Evolutionary conservation across 2,797 vertebrate genomes (phyloP).

Genomic region (Catharus ustulatus): DNA sequence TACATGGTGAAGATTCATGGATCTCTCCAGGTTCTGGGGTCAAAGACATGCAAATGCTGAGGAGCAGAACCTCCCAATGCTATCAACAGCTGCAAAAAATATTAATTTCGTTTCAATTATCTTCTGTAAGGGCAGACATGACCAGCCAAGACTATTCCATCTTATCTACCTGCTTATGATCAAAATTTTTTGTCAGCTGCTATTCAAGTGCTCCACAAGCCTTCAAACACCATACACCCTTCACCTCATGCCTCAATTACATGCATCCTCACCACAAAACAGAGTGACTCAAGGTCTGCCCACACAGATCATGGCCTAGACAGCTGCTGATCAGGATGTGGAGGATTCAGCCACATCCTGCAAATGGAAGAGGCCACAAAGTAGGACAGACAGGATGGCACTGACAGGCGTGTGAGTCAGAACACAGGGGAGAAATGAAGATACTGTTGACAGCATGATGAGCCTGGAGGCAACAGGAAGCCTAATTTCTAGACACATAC

Average conservation of each 20-base stretch:
- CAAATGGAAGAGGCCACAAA: not conserved
- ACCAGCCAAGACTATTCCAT: not conserved
- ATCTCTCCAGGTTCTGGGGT: not conserved
- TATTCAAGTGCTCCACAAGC: not conserved
- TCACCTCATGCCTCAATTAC: not conserved
- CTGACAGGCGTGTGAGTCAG: slow-evolving; percentile 25
- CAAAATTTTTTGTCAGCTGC: not conserved
- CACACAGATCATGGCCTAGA: not conserved
- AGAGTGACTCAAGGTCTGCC: not conserved
- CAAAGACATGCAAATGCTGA: not conserved
- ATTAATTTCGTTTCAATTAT: not conserved
- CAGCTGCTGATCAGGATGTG: slow-evolving; percentile 14
- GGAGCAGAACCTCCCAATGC: not conserved
- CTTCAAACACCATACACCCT: not conserved
- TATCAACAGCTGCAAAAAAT: not conserved
- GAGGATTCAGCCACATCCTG: slow-evolving; percentile 37
- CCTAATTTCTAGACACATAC: not conserved
- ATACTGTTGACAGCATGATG: not conserved
- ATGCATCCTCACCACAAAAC: not conserved
- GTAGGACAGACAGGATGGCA: slow-evolving; percentile 1
- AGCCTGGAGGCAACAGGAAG: not conserved
- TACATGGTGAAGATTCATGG: not conserved
- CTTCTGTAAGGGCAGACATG: not conserved
- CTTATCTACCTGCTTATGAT: not conserved
- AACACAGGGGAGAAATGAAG: not conserved